phyloP scores from a whole-genome alignment of 2,113 vertebrate genomes.

The Notarius quadriscutis region DNA sequence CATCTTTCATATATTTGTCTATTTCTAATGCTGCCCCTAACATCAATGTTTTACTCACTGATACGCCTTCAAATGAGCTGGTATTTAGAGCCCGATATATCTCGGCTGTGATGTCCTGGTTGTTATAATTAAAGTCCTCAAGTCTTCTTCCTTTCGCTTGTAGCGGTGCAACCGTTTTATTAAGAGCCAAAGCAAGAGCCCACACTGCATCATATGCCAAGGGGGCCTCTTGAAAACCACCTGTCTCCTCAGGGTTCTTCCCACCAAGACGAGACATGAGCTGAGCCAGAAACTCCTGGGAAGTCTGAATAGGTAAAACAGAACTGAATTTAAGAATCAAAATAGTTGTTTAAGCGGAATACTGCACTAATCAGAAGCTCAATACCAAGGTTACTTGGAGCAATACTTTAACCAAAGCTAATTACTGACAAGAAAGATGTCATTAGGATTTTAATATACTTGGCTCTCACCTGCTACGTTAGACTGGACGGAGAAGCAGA shows the following conservation, averaged over 20 bases:
- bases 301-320: constrained; percentile 74
- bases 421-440: not conserved
- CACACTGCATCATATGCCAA: constrained; percentile 93
- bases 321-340: not conserved
- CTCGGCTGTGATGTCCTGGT: constrained; percentile 89
- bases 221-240: constrained; percentile 91
- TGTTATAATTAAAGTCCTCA: constrained; percentile 97
- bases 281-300: constrained; percentile 89
- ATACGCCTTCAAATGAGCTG: constrained; percentile 89
- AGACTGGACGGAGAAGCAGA: not conserved
- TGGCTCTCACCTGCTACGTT: not conserved
- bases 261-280: constrained; percentile 86
- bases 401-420: not conserved
- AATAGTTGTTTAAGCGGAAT: not conserved
- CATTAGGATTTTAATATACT: not conserved
- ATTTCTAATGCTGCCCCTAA: not conserved
- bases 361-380: not conserved
- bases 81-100: constrained; percentile 96
- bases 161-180: constrained; percentile 87
- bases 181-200: constrained; percentile 91
- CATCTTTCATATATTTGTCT: not conserved
- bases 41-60: constrained; percentile 11
- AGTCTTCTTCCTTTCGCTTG: constrained; percentile 79
- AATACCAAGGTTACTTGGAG: not conserved
- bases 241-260: constrained; percentile 89